Evolutionary conservation across 1,140 invertebrate genomes (phyloP), one percentile per base, ranked within the genome.

Genomic region (Hetaerina americana): DNA sequence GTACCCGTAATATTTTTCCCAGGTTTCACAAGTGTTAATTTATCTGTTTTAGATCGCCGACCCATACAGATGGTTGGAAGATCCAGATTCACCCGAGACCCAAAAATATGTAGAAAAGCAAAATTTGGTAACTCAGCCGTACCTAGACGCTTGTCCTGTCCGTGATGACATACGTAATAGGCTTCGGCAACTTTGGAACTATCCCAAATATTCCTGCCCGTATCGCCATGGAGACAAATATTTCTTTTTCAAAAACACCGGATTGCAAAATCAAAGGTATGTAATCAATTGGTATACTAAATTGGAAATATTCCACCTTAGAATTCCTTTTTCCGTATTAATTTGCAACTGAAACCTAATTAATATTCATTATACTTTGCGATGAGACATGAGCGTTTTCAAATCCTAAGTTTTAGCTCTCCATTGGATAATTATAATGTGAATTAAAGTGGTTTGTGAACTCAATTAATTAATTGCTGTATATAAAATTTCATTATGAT

Each of bases 11-110:
- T n/a, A n/a, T n/a, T n/a, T n/a, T n/a, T n/a, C n/a, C n/a, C n/a
- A n/a, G n/a, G n/a, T n/a, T n/a, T n/a, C n/a, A n/a, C n/a, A n/a
- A n/a, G n/a, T n/a, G n/a, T n/a, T n/a, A n/a, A n/a, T n/a, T n/a
- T n/a, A n/a, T n/a, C n/a, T n/a, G n/a, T 74, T 81, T 76, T 72
- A 97, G 94, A 85, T 98, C 72, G 72, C 80, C 74, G 97, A 99
- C 84, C 93, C 95, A 0, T 99, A 99, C 80, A 88, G 96, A 67
- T 99, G 95, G 95, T 80, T 99, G 26, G 97, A 99, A 83, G 92
- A 99, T 83, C 95, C 96, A 0, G 94, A 99, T 79, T 85, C 90
- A 0, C 86, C 90, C 74, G 95, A 98, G 82, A 98, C 96, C 0
- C 92, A 95, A 81, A 83, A 87, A 66, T 99, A 95, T 86, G 92